These are phyloP conservation scores for Archaeoteleia sp. DNA, from an alignment of 2,888 invertebrate genomes.

Conservation along the genomic window DNA sequence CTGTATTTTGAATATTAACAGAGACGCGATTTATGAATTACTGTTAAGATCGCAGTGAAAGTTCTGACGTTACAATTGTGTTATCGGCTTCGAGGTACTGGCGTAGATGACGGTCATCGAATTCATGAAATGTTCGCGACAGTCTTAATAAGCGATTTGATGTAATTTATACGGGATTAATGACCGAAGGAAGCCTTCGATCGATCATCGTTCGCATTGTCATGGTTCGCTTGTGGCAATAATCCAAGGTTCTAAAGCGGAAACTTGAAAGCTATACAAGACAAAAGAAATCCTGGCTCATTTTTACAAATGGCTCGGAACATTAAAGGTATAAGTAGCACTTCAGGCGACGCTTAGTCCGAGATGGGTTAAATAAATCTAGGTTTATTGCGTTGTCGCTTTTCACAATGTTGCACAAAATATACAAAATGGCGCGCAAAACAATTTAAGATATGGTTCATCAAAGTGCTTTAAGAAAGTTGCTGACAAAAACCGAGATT, in stretches of 20 bases:
- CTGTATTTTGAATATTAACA: too few relatives aligned
- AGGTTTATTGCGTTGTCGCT: slow-evolving; percentile 10
- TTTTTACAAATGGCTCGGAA: slow-evolving; percentile 14
- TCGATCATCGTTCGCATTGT: slow-evolving; percentile 58
- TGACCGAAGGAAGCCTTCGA: slow-evolving; percentile 53
- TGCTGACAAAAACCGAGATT: too few relatives aligned
- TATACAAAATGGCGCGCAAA: too few relatives aligned
- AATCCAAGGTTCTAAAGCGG: slow-evolving; percentile 61
- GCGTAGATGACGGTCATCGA: neutral
- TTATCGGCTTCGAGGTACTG: too few relatives aligned
- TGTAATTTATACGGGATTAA: slow-evolving; percentile 35
- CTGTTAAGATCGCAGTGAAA: neutral
- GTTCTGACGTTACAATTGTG: neutral
- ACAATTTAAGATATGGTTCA: too few relatives aligned
- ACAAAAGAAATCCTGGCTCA: slow-evolving; percentile 10
- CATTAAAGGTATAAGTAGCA: neutral
- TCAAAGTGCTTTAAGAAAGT: too few relatives aligned
- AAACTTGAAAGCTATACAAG: slow-evolving; percentile 47
- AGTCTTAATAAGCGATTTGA: neutral
- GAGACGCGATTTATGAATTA: too few relatives aligned
- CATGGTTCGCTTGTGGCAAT: slow-evolving; percentile 61
- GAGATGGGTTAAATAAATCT: slow-evolving; percentile 12
- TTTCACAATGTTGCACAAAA: too few relatives aligned
- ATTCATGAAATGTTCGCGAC: neutral
- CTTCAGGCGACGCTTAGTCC: slow-evolving; percentile 5